These are phyloP conservation scores for Pseudomyrmex concolor DNA, from an alignment of 1,140 invertebrate genomes.

Conservation along the genomic window DNA sequence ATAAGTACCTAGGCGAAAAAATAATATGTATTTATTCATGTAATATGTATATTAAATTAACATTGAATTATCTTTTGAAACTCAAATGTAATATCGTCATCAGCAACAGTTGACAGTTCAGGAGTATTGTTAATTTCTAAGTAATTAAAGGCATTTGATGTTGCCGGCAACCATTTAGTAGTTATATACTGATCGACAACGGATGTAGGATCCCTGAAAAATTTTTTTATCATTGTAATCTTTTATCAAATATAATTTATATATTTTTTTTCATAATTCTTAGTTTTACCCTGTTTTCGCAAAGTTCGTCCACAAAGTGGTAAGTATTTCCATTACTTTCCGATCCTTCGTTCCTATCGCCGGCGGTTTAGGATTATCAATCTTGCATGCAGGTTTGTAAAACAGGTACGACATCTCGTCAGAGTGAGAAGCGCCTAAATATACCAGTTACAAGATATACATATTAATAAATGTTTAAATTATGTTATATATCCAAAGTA, in stretches of 20 bases:
- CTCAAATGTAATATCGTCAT: not conserved
- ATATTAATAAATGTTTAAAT: not conserved
- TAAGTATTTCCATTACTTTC: conserved; percentile 40
- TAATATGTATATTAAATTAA: not conserved
- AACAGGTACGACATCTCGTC: conserved; percentile 53
- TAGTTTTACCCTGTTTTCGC: conserved; percentile 53
- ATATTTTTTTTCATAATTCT: not conserved
- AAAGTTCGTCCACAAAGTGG: conserved; percentile 63
- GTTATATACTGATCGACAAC: conserved; percentile 9
- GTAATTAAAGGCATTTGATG: conserved; percentile 13
- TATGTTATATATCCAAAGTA: no score
- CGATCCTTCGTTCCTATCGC: conserved; percentile 28
- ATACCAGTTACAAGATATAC: not conserved
- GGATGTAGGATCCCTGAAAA: conserved; percentile 47
- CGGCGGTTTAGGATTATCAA: not conserved
- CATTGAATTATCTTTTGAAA: not conserved
- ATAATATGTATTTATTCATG: no score
- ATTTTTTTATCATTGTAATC: not conserved
- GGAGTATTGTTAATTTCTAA: conserved; percentile 16
- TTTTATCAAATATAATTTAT: not conserved
- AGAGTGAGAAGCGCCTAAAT: conserved; percentile 56
- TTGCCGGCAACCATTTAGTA: conserved; percentile 38
- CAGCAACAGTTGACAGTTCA: conserved; percentile 4
- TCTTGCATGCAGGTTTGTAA: conserved; percentile 13
- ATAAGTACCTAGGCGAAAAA: no score